Base-by-base conservation (phyloP, 2,888 invertebrate species). In the Micropterix aruncella region DNA sequence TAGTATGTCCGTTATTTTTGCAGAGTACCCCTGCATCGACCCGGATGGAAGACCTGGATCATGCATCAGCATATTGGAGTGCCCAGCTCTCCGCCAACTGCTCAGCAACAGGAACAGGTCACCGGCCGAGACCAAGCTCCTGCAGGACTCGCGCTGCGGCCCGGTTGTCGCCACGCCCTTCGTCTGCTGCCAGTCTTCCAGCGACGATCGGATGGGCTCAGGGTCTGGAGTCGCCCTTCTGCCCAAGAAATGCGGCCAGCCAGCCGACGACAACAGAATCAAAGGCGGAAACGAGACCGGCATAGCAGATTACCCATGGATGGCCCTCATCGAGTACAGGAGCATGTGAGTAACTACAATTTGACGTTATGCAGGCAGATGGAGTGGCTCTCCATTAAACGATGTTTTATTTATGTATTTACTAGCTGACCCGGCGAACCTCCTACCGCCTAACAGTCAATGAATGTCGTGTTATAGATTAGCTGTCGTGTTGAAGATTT, bases 231-330 rank as follows among this genome's bases (percentile, higher is more conserved):
- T 27, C 27, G 27, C 5, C 12, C 5, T 27, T 27, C 27, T 27
- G 7, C 27, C 27, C 7, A 5, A 27, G 27, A 27, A 5, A 27
- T 27, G 27, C 27, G 27, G 27, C 12, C 27, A 27, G 12, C 12
- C 27, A 7, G 27, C 5, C 5, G 12, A 27, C 27, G 12, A 5
- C 7, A 12, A 7, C 12, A 38, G 41, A 19, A 42, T 66, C 38
- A 51, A 57, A n/a, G 56, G 57, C 40, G 66, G 66, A 3, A 51
- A 55, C 1, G 52, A 57, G 47, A 60, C 66, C 1, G 42, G 38
- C 1, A 42, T 66, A 7, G 63, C 60, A 4, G 66, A 66, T 49
- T 66, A 61, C 52, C 66, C 68, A 2, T 68, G 66, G 65, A 54
- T 64, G 57, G 64, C 58, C 0, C 52, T 64, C 43, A 48, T 68